Percentiles rank a stretch among this genome's conserved stretches.
These are phyloP conservation scores for Galbula dea DNA, from an alignment of 2,113 vertebrate genomes.

Conservation along the genomic window DNA sequence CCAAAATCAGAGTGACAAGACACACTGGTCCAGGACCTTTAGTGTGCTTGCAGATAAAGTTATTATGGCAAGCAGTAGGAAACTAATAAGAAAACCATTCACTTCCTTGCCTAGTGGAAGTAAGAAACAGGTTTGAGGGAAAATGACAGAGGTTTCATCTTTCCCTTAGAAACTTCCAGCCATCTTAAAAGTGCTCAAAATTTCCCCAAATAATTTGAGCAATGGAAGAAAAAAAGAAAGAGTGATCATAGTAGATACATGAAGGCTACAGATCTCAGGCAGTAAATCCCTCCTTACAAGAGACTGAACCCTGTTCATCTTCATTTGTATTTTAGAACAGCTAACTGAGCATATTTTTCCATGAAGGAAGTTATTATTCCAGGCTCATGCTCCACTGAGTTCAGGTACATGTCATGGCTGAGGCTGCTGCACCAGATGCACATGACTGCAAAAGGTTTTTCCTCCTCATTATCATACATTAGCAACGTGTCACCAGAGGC, in stretches of 20 bases:
- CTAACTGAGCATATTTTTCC: constrained; percentile 12
- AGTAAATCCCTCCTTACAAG: not conserved
- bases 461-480: not conserved
- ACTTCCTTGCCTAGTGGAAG: not conserved
- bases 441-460: not conserved
- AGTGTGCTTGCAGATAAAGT: not conserved
- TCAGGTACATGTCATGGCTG: not conserved
- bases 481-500: not conserved
- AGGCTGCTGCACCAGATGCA: not conserved
- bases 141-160: not conserved
- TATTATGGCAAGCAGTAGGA: not conserved
- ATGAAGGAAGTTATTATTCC: constrained; percentile 2
- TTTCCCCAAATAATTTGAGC: not conserved
- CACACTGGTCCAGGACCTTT: not conserved
- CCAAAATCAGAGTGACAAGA: not conserved
- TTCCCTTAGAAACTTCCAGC: not conserved
- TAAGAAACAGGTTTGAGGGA: not conserved
- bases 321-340: not conserved
- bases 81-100: not conserved
- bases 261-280: not conserved
- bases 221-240: not conserved
- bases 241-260: not conserved
- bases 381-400: not conserved
- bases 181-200: not conserved
- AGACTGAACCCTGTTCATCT: not conserved